Percentiles rank a stretch among this genome's conserved stretches.
phyloP scores from a whole-genome alignment of 30 jellyfish, hydroid and myxozoan species.

The Cassiopea xamachana region DNA sequence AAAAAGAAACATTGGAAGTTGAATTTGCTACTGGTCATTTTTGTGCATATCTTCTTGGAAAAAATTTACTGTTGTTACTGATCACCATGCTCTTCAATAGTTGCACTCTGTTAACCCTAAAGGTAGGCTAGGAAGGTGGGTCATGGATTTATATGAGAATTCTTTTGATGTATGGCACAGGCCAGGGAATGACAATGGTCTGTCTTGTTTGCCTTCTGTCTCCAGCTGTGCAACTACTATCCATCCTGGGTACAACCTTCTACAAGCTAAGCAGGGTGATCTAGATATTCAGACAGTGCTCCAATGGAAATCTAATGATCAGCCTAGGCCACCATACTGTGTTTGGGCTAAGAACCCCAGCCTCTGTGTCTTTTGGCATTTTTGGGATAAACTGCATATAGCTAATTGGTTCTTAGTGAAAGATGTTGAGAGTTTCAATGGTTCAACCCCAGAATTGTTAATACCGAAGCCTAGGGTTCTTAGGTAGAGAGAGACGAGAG shows the following conservation, averaged over 20 bases:
- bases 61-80: too few relatives aligned
- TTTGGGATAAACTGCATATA: too few relatives aligned
- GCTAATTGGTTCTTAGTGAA: too few relatives aligned
- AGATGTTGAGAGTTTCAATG: too few relatives aligned
- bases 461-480: too few relatives aligned
- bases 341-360: conserved; percentile 5
- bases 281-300: not conserved
- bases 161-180: conserved; percentile 17
- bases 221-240: conserved; percentile 16
- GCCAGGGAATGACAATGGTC: not conserved
- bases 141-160: conserved; percentile 45
- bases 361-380: not conserved
- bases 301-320: conserved; percentile 6
- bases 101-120: conserved; percentile 14
- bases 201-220: conserved; percentile 7
- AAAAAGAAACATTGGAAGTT: conserved; percentile 61
- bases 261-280: conserved; percentile 1
- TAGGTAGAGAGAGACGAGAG: too few relatives aligned
- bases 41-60: too few relatives aligned
- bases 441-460: too few relatives aligned
- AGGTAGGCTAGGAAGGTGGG: conserved; percentile 45
- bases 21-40: conserved; percentile 13
- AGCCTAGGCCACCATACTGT: not conserved
- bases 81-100: conserved; percentile 57
- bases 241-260: not conserved